Evolutionary conservation across 2,888 invertebrate species (phyloP).

Genomic region (Erebia palarica): DNA sequence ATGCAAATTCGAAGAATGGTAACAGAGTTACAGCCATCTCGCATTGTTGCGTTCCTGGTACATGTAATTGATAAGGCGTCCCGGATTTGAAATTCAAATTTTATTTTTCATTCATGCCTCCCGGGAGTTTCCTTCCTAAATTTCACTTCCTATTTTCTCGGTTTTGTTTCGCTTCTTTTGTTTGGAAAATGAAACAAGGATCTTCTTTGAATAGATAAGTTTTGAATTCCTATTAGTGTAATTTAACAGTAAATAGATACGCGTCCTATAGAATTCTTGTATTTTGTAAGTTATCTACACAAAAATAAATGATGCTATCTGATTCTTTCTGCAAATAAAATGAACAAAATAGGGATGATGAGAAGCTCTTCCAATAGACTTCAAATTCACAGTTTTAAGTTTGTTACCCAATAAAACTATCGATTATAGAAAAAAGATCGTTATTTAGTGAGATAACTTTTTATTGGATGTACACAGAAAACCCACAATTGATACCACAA

Average conservation of each 20-base stretch:
- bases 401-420: no score
- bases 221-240: neutral
- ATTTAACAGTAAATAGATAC: neutral
- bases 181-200: constrained; percentile 31
- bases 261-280: neutral
- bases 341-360: no score
- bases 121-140: constrained; percentile 44
- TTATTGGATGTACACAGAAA: no score
- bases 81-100: constrained; percentile 77
- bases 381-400: no score
- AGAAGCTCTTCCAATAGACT: no score
- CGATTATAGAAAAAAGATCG: no score
- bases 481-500: no score
- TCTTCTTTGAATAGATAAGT: constrained; percentile 11
- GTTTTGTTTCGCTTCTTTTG: constrained; percentile 41
- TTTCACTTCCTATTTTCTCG: constrained; percentile 35
- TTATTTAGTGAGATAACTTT: no score
- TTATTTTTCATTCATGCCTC: constrained; percentile 55
- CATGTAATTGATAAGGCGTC: constrained; percentile 80
- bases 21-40: constrained; percentile 61
- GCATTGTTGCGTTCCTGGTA: constrained; percentile 66
- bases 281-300: no score
- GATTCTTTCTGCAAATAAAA: no score
- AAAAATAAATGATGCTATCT: no score
- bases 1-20: constrained; percentile 74